Evolutionary conservation across 2,113 vertebrate genomes (phyloP), one percentile per base, ranked within the genome.

Genomic region (Falco punctatus): DNA sequence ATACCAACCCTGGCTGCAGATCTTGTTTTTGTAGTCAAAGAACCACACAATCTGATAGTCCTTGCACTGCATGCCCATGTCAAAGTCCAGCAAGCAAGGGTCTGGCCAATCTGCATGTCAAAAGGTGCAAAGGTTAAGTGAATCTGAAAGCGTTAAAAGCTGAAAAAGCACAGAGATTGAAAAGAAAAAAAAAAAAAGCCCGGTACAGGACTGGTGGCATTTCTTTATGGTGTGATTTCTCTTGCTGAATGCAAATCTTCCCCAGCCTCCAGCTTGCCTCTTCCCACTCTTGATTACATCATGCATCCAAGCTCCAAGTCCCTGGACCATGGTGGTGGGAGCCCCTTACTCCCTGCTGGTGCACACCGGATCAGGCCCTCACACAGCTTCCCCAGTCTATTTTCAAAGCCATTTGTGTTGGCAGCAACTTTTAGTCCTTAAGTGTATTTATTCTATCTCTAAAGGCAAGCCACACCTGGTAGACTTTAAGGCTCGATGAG

Each of bases 1-100:
- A 97, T 98, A 98, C 98, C 98, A 98, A 98, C 98, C 98, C 98
- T 98, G 97, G 95, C 97, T 97, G 98, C 99, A 99, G 98, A 98
- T 98, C 97, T 98, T 98, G 94, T 95, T 96, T 98, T 98, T 98
- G 98, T 93, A 98, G 98, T 98, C 98, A 99, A 98, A 99, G 98
- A 98, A 99, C 98, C 98, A 99, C 96, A 98, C 98, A 98, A 98
- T 98, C 97, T 98, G 97, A 98, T 98, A 98, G 90, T 98, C 98
- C 98, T 98, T 98, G 98, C 98, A 98, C 72, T 97, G 98, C 83
- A 97, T 97, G 98, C 98, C 98, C 96, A 97, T 96, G 94, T 98
- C 98, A 98, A 97, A 98, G 96, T 98, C 98, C 98, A 98, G 98
- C 90, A 98, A 98, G 97, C 98, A 99, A 97, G 98, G 97, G 97